phyloP scores from a whole-genome alignment of 2,797 vertebrate species.

The Morelia viridis region DNA sequence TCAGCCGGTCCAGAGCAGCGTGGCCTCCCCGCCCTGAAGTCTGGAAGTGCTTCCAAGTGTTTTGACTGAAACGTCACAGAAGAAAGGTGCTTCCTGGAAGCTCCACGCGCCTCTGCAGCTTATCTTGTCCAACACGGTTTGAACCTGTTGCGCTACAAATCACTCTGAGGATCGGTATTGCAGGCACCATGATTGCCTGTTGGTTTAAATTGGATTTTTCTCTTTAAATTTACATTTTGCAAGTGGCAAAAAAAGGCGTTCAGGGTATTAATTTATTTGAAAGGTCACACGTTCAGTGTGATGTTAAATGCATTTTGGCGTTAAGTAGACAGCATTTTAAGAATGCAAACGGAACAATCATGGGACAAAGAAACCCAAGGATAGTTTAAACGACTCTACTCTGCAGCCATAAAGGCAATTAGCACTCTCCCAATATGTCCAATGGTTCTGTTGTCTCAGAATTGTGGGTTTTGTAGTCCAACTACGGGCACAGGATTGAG shows the following conservation, averaged over 20 bases:
- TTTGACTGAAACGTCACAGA: not conserved
- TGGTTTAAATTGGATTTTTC: not conserved
- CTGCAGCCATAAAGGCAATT: not conserved
- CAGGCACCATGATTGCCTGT: not conserved
- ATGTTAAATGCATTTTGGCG: not conserved
- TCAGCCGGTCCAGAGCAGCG: not conserved
- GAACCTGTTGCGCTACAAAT: not conserved
- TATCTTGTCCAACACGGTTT: not conserved
- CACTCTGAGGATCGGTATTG: not conserved
- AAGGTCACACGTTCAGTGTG: not conserved
- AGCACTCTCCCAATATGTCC: not conserved
- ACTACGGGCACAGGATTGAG: not conserved
- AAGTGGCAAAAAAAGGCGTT: not conserved
- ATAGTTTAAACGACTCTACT: not conserved
- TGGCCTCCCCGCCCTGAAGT: not conserved
- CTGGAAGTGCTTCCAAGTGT: not conserved
- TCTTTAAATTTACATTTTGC: not conserved
- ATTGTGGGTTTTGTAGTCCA: not conserved
- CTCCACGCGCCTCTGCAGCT: not conserved
- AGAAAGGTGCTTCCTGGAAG: not conserved
- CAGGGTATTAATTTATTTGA: not conserved
- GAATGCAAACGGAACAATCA: not conserved
- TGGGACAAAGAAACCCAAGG: not conserved
- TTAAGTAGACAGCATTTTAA: not conserved
- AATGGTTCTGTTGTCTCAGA: not conserved